Base-by-base conservation (phyloP, 2,797 vertebrate species). In the Sebastes taczanowskii region DNA sequence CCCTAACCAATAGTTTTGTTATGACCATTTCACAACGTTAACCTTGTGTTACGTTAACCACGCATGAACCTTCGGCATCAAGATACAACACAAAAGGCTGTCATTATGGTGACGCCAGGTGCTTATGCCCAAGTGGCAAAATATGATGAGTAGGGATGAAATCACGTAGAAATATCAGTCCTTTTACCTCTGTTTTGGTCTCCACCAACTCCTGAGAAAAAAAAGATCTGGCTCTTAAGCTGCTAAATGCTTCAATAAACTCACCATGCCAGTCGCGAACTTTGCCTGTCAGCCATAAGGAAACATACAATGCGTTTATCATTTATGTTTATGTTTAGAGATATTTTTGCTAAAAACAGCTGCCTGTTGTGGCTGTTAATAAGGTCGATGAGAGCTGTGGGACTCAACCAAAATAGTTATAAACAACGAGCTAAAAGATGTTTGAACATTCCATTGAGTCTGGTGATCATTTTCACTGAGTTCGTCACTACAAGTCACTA, bases 1-100 rank as follows among this genome's bases (percentile, higher is more conserved):
- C 18, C 46, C 1, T 9, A 52, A 52, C 18, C 46, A n/a, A 52
- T 20, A 52, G 18, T 4, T 52, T 52, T 52, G 18, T 52, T n/a
- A n/a, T 0, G 18, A 52, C 46, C 18, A 0, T 52, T 52, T 52
- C 46, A 52, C 46, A 52, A 52, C 46, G 0, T 52, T 52, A 3
- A 52, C 18, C 46, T 52, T 1, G 18, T 52, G 0, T 20, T 49
- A 49, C 16, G 7, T 49, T 52, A 52, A 52, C 46, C 18, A 52
- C 7, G 18, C 0, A 1, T 52, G 46, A n/a, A 52, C 46, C 0
- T 52, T 52, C 18, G 0, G 7, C 18, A 52, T 52, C 2, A 52
- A 52, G 46, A 52, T 52, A 46, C 1, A 0, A 46, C 42, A 30
- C 29, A 49, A 52, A 52, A 52, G 18, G 18, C 18, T 52, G 46